phyloP scores from a whole-genome alignment of 30 jellyfish, hydroid and myxozoan genomes.

The Turritopsis dohrnii region DNA sequence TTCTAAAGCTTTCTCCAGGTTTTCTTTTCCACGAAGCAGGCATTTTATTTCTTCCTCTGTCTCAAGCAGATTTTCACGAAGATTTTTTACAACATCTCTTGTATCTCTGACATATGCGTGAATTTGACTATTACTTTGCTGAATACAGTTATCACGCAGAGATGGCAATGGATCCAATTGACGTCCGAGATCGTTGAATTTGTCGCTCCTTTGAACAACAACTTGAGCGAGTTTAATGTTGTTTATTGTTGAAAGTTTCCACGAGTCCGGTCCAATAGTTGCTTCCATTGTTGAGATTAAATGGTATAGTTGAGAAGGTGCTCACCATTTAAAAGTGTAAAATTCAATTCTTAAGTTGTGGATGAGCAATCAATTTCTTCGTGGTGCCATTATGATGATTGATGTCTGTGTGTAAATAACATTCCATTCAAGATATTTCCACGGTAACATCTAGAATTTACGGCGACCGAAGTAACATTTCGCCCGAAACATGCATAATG shows the following conservation, averaged over 20 bases:
- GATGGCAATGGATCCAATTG: conserved; percentile 91
- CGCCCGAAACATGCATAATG: background rate
- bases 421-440: background rate
- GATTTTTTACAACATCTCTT: conserved; percentile 58
- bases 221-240: conserved; percentile 75
- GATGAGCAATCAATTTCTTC: background rate
- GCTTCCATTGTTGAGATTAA: conserved; percentile 26
- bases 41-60: conserved; percentile 84
- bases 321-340: background rate
- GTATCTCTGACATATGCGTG: conserved; percentile 69
- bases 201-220: conserved; percentile 85
- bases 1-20: conserved; percentile 71
- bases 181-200: conserved; percentile 70
- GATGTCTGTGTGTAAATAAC: background rate
- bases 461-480: background rate
- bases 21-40: conserved; percentile 62
- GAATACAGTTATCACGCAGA: conserved; percentile 70
- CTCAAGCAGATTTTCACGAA: conserved; percentile 62
- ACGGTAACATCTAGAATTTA: background rate
- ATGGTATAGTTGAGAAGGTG: background rate
- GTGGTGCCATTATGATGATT: background rate
- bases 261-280: conserved; percentile 80
- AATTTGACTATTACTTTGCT: conserved; percentile 70
- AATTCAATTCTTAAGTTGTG: background rate
- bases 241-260: conserved; percentile 64